A percentile compares a stretch with the other conserved stretches of the same genome.
phyloP scores from a whole-genome alignment of 92 coral and sea anemone genomes.

The Ricordea florida region DNA sequence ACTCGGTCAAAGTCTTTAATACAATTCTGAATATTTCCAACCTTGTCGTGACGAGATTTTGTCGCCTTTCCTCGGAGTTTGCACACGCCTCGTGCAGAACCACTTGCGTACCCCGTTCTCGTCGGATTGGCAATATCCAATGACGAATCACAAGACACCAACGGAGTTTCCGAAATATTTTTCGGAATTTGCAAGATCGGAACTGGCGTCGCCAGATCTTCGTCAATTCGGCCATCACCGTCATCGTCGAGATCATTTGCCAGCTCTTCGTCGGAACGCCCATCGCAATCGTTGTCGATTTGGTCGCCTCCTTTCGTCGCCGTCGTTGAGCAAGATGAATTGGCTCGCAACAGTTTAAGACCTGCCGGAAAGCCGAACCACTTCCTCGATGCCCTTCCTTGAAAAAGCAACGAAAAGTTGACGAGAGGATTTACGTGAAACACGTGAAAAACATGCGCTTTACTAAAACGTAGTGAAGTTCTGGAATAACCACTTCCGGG shows the following conservation, averaged over 20 bases:
- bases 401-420: conserved; percentile 63
- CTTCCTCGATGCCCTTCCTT: conserved; percentile 58
- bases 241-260: conserved; percentile 81
- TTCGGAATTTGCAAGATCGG: conserved; percentile 25
- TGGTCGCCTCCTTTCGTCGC: conserved; percentile 68
- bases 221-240: conserved; percentile 80
- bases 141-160: background rate
- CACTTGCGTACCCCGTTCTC: conserved; percentile 7
- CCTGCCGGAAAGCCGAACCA: conserved; percentile 83
- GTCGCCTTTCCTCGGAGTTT: conserved; percentile 47
- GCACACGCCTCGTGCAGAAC: conserved; percentile 62
- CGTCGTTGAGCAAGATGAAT: conserved; percentile 19
- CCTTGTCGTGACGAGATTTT: conserved; percentile 1
- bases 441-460: conserved; percentile 42
- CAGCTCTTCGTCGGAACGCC: conserved; percentile 81
- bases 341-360: conserved; percentile 31
- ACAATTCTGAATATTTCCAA: conserved; percentile 6
- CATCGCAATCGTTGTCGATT: conserved; percentile 90
- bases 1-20: conserved; percentile 39
- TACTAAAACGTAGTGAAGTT: conserved; percentile 29
- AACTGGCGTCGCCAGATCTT: conserved; percentile 67
- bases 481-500: conserved; percentile 45
- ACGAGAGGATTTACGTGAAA: conserved; percentile 70
- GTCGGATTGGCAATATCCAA: background rate
- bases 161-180: background rate